Evolutionary conservation across 2,888 invertebrate genomes (phyloP).

Genomic region (Piscicola geometra): DNA sequence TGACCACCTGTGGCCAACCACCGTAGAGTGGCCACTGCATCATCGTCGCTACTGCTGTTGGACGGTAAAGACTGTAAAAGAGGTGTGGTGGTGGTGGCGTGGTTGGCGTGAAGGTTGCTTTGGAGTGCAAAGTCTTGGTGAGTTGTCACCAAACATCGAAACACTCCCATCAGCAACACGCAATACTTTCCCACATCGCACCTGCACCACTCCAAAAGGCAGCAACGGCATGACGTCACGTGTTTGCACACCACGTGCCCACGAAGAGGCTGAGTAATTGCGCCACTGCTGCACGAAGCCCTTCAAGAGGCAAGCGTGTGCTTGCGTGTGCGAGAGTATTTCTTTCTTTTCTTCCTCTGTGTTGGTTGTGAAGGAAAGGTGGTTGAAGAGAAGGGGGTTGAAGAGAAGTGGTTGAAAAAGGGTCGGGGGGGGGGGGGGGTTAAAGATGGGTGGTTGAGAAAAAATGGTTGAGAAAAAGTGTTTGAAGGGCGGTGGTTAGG

Average conservation of each 20-base stretch:
- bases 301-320: neutral
- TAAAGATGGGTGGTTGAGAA: too few species aligned
- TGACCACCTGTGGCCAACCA: constrained; percentile 44
- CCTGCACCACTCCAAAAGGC: constrained; percentile 47
- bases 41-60: constrained; percentile 10
- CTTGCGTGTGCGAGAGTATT: neutral
- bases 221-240: constrained; percentile 17
- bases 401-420: too few species aligned
- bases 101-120: neutral
- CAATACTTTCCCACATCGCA: neutral
- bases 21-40: constrained; percentile 39
- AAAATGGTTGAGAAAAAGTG: too few species aligned
- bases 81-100: neutral
- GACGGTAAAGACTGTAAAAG: constrained; percentile 12
- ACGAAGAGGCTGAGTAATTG: neutral
- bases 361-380: neutral
- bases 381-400: constrained; percentile 40
- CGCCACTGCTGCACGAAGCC: constrained; percentile 13
- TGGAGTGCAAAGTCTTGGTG: neutral
- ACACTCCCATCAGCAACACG: neutral
- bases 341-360: neutral
- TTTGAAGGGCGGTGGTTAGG: too few species aligned
- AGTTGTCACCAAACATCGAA: neutral
- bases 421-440: too few species aligned
- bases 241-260: neutral